Evolutionary conservation across 2,797 vertebrate species (phyloP), one percentile per base, ranked within the genome.

Genomic region (Eulemur albifrons): DNA sequence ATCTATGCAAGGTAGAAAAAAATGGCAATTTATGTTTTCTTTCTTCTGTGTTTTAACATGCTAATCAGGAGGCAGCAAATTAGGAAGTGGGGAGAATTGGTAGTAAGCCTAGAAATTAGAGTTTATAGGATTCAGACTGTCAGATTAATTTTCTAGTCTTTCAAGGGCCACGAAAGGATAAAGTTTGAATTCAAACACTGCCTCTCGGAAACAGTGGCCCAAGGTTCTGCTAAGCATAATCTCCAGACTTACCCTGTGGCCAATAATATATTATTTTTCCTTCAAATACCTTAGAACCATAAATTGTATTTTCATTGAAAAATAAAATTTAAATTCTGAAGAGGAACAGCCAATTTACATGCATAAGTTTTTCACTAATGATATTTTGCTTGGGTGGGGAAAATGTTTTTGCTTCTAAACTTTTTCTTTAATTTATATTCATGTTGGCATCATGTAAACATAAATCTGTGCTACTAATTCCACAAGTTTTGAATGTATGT

Each of bases 81-180:
- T 97, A 95, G 96, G 79, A 96, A 91, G 57, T 93, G 70, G 30
- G 88, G 69, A 96, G 32, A 98, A 94, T 2, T 86, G 72, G 48
- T 88, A 90, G 67, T 95, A 57, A 59, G 94, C 75, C 63, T 96
- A 95, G 84, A 94, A 96, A 97, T 93, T 88, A 97, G 75, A 63
- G 70, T 85, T 82, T 90, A 89, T 17, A 93, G 57, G 87, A 96
- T 0, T 1, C 70, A 69, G 48, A 13, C 59, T 69, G 92, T 92
- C 97, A 95, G 35, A 1, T 83, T 85, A 38, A 61, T 91, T 93
- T 97, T 95, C n/a, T 38, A 27, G 13, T 92, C 35, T 79, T 86
- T 86, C 17, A 27, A 88, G 32, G 32, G 11, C 1, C 43, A 70
- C 27, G 2, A 30, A 18, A 70, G 23, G 20, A 83, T 75, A 9